Conservation (phyloP, 2,113 vertebrate genomes). For the Catharus minimus region DNA sequence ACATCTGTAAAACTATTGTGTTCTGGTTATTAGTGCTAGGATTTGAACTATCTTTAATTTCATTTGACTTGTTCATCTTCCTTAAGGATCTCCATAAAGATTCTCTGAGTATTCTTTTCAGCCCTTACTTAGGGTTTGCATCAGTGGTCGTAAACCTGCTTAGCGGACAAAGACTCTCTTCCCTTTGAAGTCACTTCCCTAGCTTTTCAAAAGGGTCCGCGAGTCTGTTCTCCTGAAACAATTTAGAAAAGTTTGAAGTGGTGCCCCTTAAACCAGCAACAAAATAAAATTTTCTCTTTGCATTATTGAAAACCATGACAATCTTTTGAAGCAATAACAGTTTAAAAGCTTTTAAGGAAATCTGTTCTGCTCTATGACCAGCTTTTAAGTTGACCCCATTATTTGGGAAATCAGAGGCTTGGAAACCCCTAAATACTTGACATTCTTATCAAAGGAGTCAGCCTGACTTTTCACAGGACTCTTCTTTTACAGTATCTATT, state of each 20-base stretch:
- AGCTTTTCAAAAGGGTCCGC: constrained; percentile 73
- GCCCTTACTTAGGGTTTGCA: constrained; percentile 72
- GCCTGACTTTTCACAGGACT: constrained; percentile 50
- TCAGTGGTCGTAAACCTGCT: constrained; percentile 78
- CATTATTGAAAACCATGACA: constrained; percentile 73
- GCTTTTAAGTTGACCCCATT: constrained; percentile 66
- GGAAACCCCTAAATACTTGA: constrained; percentile 56
- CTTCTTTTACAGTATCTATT: constrained; percentile 53
- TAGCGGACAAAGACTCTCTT: constrained; percentile 72
- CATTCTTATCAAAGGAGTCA: constrained; percentile 65
- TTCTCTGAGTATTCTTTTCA: constrained; percentile 69
- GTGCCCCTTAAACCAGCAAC: constrained; percentile 74
- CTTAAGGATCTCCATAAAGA: constrained; percentile 74
- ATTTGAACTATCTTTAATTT: constrained; percentile 72
- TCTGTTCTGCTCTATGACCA: constrained; percentile 70
- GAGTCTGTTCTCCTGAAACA: constrained; percentile 64
- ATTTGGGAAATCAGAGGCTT: constrained; percentile 63
- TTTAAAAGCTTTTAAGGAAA: constrained; percentile 74
- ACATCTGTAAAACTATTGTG: constrained; percentile 36
- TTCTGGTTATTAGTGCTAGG: constrained; percentile 27
- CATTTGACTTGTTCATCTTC: constrained; percentile 75
- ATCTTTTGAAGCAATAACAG: constrained; percentile 72
- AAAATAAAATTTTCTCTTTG: constrained; percentile 75
- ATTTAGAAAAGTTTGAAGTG: constrained; percentile 67
- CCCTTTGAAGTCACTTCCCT: constrained; percentile 76